These are phyloP conservation scores for Actinia tenebrosa DNA, from an alignment of 64 coral and sea anemone genomes.

Conservation along the genomic window DNA sequence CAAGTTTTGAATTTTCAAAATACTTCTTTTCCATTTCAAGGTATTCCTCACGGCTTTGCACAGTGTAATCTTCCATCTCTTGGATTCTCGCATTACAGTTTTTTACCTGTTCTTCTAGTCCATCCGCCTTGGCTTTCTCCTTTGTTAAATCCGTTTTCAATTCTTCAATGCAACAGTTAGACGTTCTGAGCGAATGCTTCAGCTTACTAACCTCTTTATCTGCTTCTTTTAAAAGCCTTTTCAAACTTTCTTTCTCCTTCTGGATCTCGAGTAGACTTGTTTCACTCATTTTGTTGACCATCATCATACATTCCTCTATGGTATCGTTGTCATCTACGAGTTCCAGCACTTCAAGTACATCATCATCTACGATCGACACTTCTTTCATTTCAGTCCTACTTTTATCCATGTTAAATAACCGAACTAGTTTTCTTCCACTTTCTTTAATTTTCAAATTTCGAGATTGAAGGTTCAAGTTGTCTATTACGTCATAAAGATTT, in stretches of 20 bases:
- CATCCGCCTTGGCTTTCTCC: slow-evolving; percentile 30
- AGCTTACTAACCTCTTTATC: slow-evolving; percentile 81
- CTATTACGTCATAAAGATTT: neutral
- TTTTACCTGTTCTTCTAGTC: slow-evolving; percentile 29
- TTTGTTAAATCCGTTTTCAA: slow-evolving; percentile 25
- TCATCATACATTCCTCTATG: slow-evolving; percentile 90
- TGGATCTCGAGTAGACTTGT: slow-evolving; percentile 77
- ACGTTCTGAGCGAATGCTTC: slow-evolving; percentile 62
- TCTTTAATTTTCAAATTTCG: too few relatives aligned
- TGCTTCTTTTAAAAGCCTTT: slow-evolving; percentile 72
- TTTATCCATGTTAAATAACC: neutral
- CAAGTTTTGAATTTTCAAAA: slow-evolving; percentile 12
- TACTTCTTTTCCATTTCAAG: slow-evolving; percentile 20
- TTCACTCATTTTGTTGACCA: slow-evolving; percentile 93
- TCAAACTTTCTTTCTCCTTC: slow-evolving; percentile 73
- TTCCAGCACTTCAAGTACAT: slow-evolving; percentile 80
- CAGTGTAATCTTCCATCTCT: slow-evolving; percentile 31
- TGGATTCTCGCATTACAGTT: slow-evolving; percentile 1
- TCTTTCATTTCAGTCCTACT: slow-evolving; percentile 39
- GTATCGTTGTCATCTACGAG: slow-evolving; percentile 52
- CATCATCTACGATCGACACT: slow-evolving; percentile 77
- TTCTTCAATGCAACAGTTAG: slow-evolving; percentile 66
- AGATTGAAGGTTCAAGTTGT: neutral
- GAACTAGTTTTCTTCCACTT: too few relatives aligned
- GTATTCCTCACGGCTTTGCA: slow-evolving; percentile 27